Conservation (phyloP, 2,888 invertebrate species). For the Temnothorax unifasciatus region DNA sequence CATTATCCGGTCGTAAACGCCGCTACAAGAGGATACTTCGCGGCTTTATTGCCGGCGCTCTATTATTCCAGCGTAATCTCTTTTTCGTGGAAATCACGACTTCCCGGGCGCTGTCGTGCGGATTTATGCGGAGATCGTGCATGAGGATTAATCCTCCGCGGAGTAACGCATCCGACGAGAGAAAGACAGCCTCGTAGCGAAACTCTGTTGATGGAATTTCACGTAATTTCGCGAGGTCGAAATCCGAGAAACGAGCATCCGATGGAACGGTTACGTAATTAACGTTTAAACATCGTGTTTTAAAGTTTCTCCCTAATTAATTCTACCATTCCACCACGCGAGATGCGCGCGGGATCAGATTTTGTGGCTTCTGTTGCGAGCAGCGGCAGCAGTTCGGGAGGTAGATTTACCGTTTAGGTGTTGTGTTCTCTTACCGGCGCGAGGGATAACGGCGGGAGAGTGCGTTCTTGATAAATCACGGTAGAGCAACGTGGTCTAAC, state of each 20-base stretch:
- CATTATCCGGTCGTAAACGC: slow-evolving; percentile 27
- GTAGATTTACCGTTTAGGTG: slow-evolving; percentile 48
- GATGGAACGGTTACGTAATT: background rate
- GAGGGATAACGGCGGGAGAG: background rate
- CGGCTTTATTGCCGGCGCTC: slow-evolving; percentile 20
- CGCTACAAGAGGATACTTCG: background rate
- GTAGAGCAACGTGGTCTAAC: slow-evolving; percentile 43
- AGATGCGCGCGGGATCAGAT: background rate
- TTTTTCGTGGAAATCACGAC: slow-evolving; percentile 19
- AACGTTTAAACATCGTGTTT: background rate
- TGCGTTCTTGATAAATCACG: slow-evolving; percentile 60
- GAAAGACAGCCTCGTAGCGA: slow-evolving; percentile 12
- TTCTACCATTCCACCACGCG: background rate
- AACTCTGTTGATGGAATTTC: background rate
- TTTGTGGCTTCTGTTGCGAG: background rate
- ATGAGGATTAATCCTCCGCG: slow-evolving; percentile 31
- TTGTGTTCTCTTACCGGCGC: slow-evolving; percentile 9
- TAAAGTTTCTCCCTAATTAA: slow-evolving; percentile 11
- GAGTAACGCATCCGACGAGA: background rate
- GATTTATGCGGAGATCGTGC: slow-evolving; percentile 11
- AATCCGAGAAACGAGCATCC: background rate
- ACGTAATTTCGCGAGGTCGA: slow-evolving; percentile 14
- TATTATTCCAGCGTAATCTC: slow-evolving; percentile 29
- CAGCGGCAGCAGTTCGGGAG: background rate
- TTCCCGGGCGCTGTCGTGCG: background rate